Base-by-base conservation (phyloP, 2,888 invertebrate genomes). In the Adelphocoris suturalis region DNA sequence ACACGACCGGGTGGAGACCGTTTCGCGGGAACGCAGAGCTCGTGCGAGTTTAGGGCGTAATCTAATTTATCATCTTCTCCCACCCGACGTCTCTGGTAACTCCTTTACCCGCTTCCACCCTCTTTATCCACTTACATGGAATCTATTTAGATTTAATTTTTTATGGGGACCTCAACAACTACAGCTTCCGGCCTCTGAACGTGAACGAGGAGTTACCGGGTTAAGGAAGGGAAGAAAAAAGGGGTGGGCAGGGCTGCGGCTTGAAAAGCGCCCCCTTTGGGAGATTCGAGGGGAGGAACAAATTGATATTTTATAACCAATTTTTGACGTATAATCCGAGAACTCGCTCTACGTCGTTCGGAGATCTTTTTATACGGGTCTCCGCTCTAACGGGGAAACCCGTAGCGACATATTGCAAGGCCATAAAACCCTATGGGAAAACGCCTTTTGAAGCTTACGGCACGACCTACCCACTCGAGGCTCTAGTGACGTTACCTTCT, bases 111-210 rank as follows among this genome's bases (percentile, higher is more conserved):
- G 14, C 68, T 68, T 19, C 80, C 80, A 27, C 88, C 88, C 78
- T 78, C 78, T 88, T 88, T 88, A 88, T 88, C 88, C 88, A 88
- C 88, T 88, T 88, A 88, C 88, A 52, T 78, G 57, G 52, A 88
- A 88, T 88, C 88, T 88, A 88, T 88, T 88, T 88, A 88, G 57
- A 88, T 88, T 88, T 88, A 88, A 88, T 88, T 88, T 46, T 80
- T 88, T 80, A 80, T 78, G 52, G 48, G 76, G 88, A 61, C 57
- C 75, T 75, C 75, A 86, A 68, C 86, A 75, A 76, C 86, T 86
- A 68, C 37, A 37, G 37, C 68, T 37, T 75, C 27, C 7, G 47
- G n/a, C 68, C 68, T 68, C n/a, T 2, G n/a, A 55, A 88, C 16
- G 47, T 7, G 52, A 82, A 68, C 37, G 68, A 19, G 23, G 19